Evolutionary conservation across 1,140 invertebrate species (phyloP), one percentile per base, ranked within the genome.

Genomic region (Ericerus pela): DNA sequence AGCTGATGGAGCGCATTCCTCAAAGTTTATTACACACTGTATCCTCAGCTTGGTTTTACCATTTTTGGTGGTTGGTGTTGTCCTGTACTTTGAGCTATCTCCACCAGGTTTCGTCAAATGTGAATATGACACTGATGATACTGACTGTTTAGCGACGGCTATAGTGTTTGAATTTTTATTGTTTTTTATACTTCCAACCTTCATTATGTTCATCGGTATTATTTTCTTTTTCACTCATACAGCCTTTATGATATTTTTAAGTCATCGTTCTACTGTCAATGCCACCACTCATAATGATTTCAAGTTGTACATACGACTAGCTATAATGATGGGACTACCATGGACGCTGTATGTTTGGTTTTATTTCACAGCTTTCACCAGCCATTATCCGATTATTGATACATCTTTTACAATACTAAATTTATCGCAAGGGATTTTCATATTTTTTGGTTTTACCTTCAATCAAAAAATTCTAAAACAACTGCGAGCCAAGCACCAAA

Each of bases 271-370:
- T 4, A 64, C 62, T 4, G 53, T 62, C 10, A 65, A 62, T 54
- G 62, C 70, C 62, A 51, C 65, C 62, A 60, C 68, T 61, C 60
- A 65, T 58, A 59, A 67, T 60, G 61, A 69, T 56, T 72, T 72
- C 61, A 71, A 75, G 53, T 65, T 81, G 14, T 81, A 80, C 63
- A 61, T 77, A 27, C 67, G 76, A n/a, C 68, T 81, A 59, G 70
- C 71, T n/a, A 58, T 75, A 6, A 61, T 77, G 16, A 75, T 75
- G 70, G 77, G 77, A 4, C 58, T 78, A 3, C 70, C 73, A 4
- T 79, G 76, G 77, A 67, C 72, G 8, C 55, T 70, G n/a, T n/a
- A n/a, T n/a, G n/a, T n/a, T n/a, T n/a, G n/a, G n/a, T 75, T 75
- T 14, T 63, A 78, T 8, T 56, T 75, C 8, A 56, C 74, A 0